phyloP scores from a whole-genome alignment of 2,888 invertebrate genomes.

The Bombylius major region DNA sequence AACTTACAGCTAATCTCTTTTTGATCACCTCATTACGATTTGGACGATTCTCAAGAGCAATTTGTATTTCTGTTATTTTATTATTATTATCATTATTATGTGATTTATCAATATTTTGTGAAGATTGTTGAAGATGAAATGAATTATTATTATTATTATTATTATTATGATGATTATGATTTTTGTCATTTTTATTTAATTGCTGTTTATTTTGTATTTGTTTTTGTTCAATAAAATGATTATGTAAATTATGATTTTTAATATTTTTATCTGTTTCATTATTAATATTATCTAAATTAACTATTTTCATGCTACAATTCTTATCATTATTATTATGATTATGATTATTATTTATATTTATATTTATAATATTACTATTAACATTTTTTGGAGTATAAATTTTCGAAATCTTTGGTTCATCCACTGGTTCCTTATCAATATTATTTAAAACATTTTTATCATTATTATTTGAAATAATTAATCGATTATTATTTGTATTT shows the following conservation, averaged over 20 bases:
- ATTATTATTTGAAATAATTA: neutral
- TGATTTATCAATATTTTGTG: neutral
- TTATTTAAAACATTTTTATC: neutral
- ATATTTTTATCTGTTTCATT: neutral
- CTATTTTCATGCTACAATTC: neutral
- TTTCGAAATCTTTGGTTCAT: conserved; percentile 35
- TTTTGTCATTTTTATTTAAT: neutral
- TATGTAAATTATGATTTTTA: neutral
- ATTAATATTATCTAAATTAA: neutral
- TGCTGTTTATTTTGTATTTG: neutral
- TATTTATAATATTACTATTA: conserved; percentile 2
- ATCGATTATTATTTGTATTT: too few relatives aligned
- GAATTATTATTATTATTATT: neutral
- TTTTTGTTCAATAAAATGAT: neutral
- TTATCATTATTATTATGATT: neutral
- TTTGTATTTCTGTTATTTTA: neutral
- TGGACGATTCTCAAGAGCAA: neutral
- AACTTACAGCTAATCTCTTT: conserved; percentile 11
- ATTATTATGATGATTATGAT: neutral
- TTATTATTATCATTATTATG: neutral
- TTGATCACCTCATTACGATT: neutral
- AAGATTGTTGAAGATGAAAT: neutral
- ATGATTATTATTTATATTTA: conserved; percentile 1
- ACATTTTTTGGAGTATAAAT: conserved; percentile 10
- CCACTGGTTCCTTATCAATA: conserved; percentile 29